These are phyloP conservation scores for Perizoma flavofasciatum DNA, from an alignment of 2,888 invertebrate genomes.

Conservation along the genomic window DNA sequence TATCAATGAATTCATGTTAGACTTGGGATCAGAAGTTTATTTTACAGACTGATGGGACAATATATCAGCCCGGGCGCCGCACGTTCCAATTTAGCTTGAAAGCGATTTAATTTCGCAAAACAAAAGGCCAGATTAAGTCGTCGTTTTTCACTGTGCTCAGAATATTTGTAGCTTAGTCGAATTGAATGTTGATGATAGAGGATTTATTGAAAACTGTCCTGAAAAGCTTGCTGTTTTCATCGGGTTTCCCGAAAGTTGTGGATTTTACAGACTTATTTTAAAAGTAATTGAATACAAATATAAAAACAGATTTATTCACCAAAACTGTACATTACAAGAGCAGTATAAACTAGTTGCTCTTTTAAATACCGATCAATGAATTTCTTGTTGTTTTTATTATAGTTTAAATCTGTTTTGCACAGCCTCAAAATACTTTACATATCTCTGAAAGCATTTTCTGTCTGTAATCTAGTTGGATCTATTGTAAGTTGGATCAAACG, in stretches of 20 bases:
- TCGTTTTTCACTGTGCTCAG: conserved; percentile 48
- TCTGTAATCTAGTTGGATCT: no score
- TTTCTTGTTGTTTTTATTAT: no score
- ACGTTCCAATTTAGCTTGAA: conserved; percentile 65
- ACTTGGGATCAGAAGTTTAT: conserved; percentile 5
- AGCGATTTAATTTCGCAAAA: conserved; percentile 72
- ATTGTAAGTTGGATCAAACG: no score
- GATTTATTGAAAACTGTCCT: conserved; percentile 28
- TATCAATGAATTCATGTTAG: not conserved
- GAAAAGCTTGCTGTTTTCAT: conserved; percentile 22
- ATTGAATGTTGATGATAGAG: conserved; percentile 37
- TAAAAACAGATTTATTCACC: no score
- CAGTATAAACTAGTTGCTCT: no score
- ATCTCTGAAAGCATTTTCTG: no score
- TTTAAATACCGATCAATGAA: no score
- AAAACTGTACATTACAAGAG: no score
- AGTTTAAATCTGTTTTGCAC: no score
- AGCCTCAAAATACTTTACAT: no score
- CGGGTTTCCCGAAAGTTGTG: conserved; percentile 5
- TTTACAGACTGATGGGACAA: conserved; percentile 16
- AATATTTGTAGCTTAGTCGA: conserved; percentile 41
- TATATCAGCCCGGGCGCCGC: conserved; percentile 35
- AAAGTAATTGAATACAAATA: no score
- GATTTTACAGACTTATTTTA: not conserved
- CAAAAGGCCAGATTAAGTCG: conserved; percentile 66